phyloP scores from a whole-genome alignment of 2,113 vertebrate genomes.

The Laticauda colubrina region DNA sequence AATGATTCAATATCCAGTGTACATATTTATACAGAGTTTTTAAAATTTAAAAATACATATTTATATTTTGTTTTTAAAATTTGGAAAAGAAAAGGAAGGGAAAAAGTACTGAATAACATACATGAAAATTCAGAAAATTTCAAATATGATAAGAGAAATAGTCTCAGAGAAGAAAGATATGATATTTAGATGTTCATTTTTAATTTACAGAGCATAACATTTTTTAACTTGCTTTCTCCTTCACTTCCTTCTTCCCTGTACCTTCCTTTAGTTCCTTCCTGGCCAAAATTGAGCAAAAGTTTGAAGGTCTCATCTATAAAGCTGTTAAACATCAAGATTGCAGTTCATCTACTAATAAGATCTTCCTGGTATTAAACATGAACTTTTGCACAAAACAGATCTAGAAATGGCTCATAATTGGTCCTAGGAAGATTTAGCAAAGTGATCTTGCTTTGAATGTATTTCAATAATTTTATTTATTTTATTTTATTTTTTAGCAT shows the following conservation, averaged over 20 bases:
- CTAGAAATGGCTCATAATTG: slow-evolving; percentile 36
- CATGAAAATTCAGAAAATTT: not conserved
- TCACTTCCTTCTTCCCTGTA: not conserved
- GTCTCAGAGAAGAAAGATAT: not conserved
- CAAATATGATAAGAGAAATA: not conserved
- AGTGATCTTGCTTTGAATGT: slow-evolving; percentile 18
- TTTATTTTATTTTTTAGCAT: no score
- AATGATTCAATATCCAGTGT: not conserved
- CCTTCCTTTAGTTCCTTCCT: not conserved
- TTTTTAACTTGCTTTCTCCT: not conserved
- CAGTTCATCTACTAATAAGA: slow-evolving; percentile 31
- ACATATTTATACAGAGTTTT: not conserved
- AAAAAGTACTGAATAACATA: not conserved
- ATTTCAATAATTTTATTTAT: not conserved
- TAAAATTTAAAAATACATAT: no score
- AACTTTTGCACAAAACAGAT: slow-evolving; percentile 39
- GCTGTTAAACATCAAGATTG: slow-evolving; percentile 39
- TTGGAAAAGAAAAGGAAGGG: not conserved
- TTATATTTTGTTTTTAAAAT: not conserved
- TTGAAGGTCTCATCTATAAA: slow-evolving; percentile 2
- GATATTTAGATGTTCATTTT: not conserved
- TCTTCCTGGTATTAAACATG: slow-evolving; percentile 37
- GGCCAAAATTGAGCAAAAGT: not conserved
- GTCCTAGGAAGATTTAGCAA: slow-evolving; percentile 15
- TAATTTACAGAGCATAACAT: not conserved